Evolutionary conservation across 1,140 invertebrate species (phyloP).

Genomic region (Varroa destructor): DNA sequence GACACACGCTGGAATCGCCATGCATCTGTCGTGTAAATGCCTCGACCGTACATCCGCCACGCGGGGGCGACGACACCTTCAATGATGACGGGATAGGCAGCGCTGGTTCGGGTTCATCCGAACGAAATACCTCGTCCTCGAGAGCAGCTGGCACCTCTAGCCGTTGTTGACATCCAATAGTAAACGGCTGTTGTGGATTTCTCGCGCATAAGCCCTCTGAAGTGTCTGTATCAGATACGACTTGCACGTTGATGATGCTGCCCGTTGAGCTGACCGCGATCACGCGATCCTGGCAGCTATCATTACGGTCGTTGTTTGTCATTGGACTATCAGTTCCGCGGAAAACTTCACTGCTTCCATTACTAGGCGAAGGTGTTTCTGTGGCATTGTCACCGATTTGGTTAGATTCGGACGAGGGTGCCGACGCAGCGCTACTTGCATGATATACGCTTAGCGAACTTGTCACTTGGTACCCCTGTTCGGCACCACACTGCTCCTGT

Average conservation of each 20-base stretch:
- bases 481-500: slow-evolving; percentile 6
- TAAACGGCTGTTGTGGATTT: background rate
- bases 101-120: background rate
- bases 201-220: background rate
- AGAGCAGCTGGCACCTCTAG: slow-evolving; percentile 6
- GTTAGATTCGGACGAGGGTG: slow-evolving; percentile 2
- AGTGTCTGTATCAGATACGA: background rate
- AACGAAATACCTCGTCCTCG: slow-evolving; percentile 10
- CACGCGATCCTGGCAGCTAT: background rate
- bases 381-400: background rate
- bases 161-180: background rate
- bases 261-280: background rate
- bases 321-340: background rate
- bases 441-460: slow-evolving; percentile 17
- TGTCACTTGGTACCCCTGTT: background rate
- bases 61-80: too few relatives aligned
- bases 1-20: slow-evolving; percentile 58
- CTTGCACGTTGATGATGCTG: slow-evolving; percentile 25
- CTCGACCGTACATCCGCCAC: background rate
- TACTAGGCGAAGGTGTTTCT: slow-evolving; percentile 1
- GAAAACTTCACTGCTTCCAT: slow-evolving; percentile 3
- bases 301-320: too few relatives aligned
- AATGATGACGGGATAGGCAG: background rate
- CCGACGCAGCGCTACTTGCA: background rate
- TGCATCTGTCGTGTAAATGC: slow-evolving; percentile 44